Percentiles rank a stretch among this genome's conserved stretches.
Evolutionary conservation across 1,140 invertebrate species (phyloP).

Genomic region (Trachymyrmex cornetzi): DNA sequence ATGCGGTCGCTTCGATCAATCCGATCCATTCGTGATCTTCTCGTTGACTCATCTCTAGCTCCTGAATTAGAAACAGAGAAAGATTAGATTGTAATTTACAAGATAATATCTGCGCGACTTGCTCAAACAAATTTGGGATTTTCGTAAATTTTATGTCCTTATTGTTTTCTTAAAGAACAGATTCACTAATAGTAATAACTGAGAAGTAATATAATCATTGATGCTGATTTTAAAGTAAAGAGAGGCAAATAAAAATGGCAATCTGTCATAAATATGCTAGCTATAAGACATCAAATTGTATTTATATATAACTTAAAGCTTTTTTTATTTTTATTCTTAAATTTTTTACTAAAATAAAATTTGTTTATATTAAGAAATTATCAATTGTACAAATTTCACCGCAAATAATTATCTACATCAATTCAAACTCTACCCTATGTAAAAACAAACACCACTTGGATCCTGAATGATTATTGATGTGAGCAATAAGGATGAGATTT

Average conservation of each 20-base stretch:
- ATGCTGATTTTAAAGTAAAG: not conserved
- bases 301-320: not conserved
- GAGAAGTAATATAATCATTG: not conserved
- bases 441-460: slow-evolving; percentile 47
- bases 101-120: not conserved
- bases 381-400: not conserved
- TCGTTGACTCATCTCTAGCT: slow-evolving; percentile 79
- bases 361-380: not conserved
- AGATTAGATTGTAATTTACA: not conserved
- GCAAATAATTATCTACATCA: slow-evolving; percentile 21
- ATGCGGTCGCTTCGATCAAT: slow-evolving; percentile 80
- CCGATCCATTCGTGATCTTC: slow-evolving; percentile 83
- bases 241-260: not conserved
- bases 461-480: slow-evolving; percentile 39
- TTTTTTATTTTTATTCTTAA: not conserved
- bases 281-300: not conserved
- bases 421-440: slow-evolving; percentile 55
- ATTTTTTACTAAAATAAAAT: not conserved
- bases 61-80: slow-evolving; percentile 54
- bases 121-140: slow-evolving; percentile 26
- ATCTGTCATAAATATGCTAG: slow-evolving; percentile 6
- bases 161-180: not conserved
- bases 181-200: not conserved
- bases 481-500: slow-evolving; percentile 29
- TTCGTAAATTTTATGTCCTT: not conserved